These are phyloP conservation scores for Strigamia crassipes DNA, from an alignment of 2,888 invertebrate genomes.

Conservation along the genomic window DNA sequence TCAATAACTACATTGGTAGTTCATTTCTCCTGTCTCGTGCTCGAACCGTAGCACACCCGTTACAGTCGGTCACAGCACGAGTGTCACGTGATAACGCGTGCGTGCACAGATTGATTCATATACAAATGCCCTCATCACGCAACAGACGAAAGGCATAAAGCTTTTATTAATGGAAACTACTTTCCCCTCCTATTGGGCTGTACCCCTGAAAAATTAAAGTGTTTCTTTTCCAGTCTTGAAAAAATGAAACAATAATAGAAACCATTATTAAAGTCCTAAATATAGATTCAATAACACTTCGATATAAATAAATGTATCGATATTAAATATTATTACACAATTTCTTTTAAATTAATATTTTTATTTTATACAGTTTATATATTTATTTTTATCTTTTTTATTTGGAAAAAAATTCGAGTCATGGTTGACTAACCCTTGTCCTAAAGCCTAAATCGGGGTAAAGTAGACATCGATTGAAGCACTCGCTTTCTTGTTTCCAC, in stretches of 20 bases:
- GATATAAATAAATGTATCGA: not conserved
- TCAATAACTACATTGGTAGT: not conserved
- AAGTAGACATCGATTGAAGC: constrained; percentile 16
- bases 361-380: not conserved
- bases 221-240: not conserved
- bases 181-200: not conserved
- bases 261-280: not conserved
- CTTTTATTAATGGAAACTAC: constrained; percentile 12
- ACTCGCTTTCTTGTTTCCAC: not conserved
- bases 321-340: no score
- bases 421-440: not conserved
- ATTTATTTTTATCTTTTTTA: not conserved
- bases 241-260: not conserved
- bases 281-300: not conserved
- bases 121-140: constrained; percentile 15
- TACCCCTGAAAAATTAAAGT: not conserved
- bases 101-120: constrained; percentile 21
- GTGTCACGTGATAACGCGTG: constrained; percentile 3
- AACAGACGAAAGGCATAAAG: constrained; percentile 3
- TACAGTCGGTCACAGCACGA: constrained; percentile 5
- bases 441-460: not conserved
- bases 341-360: no score
- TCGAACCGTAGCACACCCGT: not conserved
- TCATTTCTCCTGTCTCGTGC: constrained; percentile 15
- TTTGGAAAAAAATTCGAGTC: not conserved